Conservation (phyloP, 2,113 vertebrate genomes). For the Cavia porcellus region DNA sequence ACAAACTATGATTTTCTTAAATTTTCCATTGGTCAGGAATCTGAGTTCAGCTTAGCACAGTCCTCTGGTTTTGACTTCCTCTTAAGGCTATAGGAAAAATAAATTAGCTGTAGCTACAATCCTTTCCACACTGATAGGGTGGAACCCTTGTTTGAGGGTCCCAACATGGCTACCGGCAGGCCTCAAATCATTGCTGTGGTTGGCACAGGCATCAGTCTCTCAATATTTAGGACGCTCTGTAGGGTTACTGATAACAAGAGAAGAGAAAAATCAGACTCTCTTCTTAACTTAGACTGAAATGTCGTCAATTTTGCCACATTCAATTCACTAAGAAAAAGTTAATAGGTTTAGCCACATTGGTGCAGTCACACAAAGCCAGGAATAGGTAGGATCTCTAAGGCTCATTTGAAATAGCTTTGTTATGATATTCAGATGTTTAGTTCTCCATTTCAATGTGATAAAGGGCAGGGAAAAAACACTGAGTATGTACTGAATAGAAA, state of each 20-base stretch:
- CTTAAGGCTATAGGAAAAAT: background rate
- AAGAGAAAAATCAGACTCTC: background rate
- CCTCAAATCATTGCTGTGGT: background rate
- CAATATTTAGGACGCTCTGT: background rate
- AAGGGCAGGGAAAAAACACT: background rate
- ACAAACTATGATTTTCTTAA: background rate
- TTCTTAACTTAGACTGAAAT: background rate
- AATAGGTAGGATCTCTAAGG: accelerated
- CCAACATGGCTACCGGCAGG: background rate
- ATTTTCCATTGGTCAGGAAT: background rate
- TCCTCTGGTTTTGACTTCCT: background rate
- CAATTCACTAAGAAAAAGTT: background rate
- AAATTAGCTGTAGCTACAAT: background rate
- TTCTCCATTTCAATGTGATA: background rate
- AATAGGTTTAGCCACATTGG: background rate
- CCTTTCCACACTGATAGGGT: background rate
- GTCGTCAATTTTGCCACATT: background rate
- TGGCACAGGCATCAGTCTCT: background rate
- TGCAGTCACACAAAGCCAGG: background rate
- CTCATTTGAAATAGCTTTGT: background rate
- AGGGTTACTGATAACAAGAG: background rate
- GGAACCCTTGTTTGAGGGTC: background rate
- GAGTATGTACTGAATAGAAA: background rate
- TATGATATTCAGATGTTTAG: background rate
- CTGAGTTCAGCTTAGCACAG: background rate